Conservation (phyloP, 2,888 invertebrate genomes). For the Caenorhabditis sp. region DNA sequence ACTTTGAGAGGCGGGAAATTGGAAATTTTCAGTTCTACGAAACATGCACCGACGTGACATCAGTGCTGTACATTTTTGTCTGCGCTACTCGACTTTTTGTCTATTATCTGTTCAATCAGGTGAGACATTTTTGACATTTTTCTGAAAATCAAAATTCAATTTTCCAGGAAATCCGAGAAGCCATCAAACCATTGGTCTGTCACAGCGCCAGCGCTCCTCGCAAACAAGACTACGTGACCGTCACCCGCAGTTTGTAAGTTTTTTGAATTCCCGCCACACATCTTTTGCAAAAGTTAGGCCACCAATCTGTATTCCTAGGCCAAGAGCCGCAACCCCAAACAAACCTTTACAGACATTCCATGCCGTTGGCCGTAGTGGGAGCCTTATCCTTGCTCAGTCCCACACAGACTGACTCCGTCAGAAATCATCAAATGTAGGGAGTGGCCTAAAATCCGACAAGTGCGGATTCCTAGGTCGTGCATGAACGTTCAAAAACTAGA, state of each 20-base stretch:
- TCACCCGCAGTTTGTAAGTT: slow-evolving; percentile 58
- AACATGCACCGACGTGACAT: slow-evolving; percentile 79
- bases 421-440: slow-evolving; percentile 45
- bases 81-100: slow-evolving; percentile 80
- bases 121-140: slow-evolving; percentile 6
- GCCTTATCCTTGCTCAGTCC: slow-evolving; percentile 51
- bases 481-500: not conserved
- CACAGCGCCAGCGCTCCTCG: slow-evolving; percentile 44
- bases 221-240: slow-evolving; percentile 63
- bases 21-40: slow-evolving; percentile 78
- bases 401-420: slow-evolving; percentile 36
- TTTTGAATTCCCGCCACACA: not conserved
- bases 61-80: slow-evolving; percentile 80
- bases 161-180: slow-evolving; percentile 69
- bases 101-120: slow-evolving; percentile 80
- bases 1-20: not conserved
- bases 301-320: not conserved
- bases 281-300: not conserved
- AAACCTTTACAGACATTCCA: slow-evolving; percentile 49
- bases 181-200: slow-evolving; percentile 57
- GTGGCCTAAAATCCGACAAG: not conserved
- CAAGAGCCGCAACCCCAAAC: no score
- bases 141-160: no score
- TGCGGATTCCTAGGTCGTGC: slow-evolving; percentile 10
- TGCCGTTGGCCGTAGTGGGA: slow-evolving; percentile 55